Base-by-base conservation (phyloP, 2,888 invertebrate genomes). In the Liodrosophila aerea region DNA sequence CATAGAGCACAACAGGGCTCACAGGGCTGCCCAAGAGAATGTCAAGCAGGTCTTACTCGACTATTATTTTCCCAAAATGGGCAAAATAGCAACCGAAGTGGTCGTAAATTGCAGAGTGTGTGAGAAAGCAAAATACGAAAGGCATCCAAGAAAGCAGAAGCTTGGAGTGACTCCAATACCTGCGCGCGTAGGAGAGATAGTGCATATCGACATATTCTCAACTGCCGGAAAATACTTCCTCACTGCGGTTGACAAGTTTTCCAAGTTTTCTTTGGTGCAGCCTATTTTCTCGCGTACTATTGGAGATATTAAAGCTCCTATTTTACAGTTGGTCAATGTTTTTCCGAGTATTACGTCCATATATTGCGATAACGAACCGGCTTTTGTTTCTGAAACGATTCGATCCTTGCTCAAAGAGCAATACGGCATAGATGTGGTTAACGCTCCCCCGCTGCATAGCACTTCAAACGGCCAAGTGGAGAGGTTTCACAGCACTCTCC, bases 181-280 rank as follows among this genome's bases (percentile, higher is more conserved):
- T 11, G 11, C 18, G 8, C 5, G 18, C 33, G 8, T 31, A 11
- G 45, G 33, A 7, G 45, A 45, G 18, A 45, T 34, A n/a, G 1
- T 45, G n/a, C 45, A 45, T 18, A 34, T 45, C 11, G 45, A 45
- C 12, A 45, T 45, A 16, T 45, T 45, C 33, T 45, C 18, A 11
- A 45, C 45, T 5, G 45, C 31, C n/a, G 16, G 12, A 31, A 45
- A 33, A 12, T 33, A 33, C 8, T 45, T 45, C 18, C 33, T 45
- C n/a, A 45, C 45, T 13, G 29, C 30, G 2, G 33, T 45, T 16
- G 45, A 45, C 34, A 45, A 45, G 33, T 45, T 45, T 7, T 45
- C 34, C 11, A 45, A 45, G 45, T 45, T 45, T 18, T 16, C 18
- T 4, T 8, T 34, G 31, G 45, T 15, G 31, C 34, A 22, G 37